These are phyloP conservation scores for Alviniconcha marisindica DNA, from an alignment of 1,140 invertebrate genomes.

Conservation along the genomic window DNA sequence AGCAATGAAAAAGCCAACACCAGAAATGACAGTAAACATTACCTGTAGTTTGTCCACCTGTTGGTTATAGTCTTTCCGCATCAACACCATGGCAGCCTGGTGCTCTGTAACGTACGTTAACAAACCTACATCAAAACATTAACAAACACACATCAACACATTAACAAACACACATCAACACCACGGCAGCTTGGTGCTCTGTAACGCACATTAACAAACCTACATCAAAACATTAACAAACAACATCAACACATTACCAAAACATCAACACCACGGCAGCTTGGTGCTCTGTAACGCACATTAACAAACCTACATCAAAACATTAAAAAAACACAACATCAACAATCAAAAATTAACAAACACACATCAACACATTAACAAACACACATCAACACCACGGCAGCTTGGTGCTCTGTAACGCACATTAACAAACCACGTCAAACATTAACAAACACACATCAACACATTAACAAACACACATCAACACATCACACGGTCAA, in stretches of 20 bases:
- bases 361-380: conserved; percentile 39
- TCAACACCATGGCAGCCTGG: conserved; percentile 62
- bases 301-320: background rate
- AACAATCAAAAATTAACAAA: too few relatives aligned
- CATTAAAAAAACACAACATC: background rate
- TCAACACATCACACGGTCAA: too few relatives aligned
- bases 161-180: conserved; percentile 54
- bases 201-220: conserved; percentile 38
- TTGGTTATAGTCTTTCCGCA: conserved; percentile 65
- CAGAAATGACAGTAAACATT: background rate
- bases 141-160: background rate
- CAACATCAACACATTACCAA: too few relatives aligned
- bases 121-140: background rate
- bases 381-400: conserved; percentile 33
- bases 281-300: conserved; percentile 64
- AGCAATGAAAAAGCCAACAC: background rate
- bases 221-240: background rate
- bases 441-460: too few relatives aligned
- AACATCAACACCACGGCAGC: conserved; percentile 58
- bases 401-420: background rate
- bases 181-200: conserved; percentile 67
- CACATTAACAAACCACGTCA: too few relatives aligned
- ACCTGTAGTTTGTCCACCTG: conserved; percentile 65
- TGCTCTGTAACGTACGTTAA: conserved; percentile 61
- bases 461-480: too few relatives aligned